These are phyloP conservation scores for Pygoscelis antarcticus DNA, from an alignment of 2,113 vertebrate genomes.

Conservation along the genomic window DNA sequence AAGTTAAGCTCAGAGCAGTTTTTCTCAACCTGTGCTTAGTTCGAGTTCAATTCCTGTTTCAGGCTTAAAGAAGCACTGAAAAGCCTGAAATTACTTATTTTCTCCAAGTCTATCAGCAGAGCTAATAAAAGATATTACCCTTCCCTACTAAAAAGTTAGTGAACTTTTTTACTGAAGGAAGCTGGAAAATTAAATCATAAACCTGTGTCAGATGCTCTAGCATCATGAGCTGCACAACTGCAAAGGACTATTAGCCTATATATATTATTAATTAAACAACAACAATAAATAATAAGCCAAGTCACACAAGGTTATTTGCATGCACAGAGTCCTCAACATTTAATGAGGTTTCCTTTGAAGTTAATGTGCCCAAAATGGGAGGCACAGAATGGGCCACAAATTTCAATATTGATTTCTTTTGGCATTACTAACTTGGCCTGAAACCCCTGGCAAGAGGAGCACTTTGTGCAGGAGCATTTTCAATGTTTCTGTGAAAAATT, in stretches of 20 bases:
- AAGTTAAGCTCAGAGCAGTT: not conserved
- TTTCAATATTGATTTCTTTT: constrained; percentile 32
- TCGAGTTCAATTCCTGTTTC: not conserved
- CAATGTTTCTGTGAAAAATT: not conserved
- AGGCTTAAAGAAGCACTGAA: not conserved
- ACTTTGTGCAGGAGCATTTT: not conserved
- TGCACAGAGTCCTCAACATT: not conserved
- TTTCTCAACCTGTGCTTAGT: not conserved
- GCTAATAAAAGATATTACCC: not conserved
- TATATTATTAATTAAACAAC: not conserved
- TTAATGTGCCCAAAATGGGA: not conserved
- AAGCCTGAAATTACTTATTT: not conserved
- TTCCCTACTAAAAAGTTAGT: not conserved
- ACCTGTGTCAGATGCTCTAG: not conserved
- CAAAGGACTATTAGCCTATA: not conserved
- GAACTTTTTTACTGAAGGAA: not conserved
- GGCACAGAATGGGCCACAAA: not conserved
- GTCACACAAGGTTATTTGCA: not conserved
- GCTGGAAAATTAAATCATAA: not conserved
- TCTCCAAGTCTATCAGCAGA: not conserved
- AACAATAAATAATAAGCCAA: not conserved
- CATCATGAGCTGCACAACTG: not conserved
- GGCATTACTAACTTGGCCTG: not conserved
- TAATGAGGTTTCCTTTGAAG: constrained; percentile 22
- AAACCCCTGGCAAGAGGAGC: not conserved